Evolutionary conservation across 2,797 vertebrate species (phyloP).

Genomic region (Sebastes steindachneri): DNA sequence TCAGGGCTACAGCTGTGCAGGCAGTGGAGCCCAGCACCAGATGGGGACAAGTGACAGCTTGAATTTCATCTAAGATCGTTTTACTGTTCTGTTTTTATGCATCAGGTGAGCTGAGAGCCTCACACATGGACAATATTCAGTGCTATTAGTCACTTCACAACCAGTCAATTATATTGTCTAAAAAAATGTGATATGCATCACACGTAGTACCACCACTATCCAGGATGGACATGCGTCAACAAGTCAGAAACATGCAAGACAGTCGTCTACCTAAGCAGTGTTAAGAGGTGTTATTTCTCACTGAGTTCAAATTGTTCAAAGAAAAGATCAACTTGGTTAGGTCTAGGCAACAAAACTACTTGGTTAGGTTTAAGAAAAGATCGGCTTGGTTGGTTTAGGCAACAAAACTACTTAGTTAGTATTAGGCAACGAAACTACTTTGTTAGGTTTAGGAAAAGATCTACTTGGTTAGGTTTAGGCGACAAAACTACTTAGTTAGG

Average conservation of each 20-base stretch:
- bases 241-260: not conserved
- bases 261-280: not conserved
- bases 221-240: not conserved
- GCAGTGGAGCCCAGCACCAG: not conserved
- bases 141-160: not conserved
- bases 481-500: no score
- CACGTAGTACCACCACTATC: not conserved
- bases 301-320: not conserved
- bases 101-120: not conserved
- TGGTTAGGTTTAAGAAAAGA: no score
- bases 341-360: no score
- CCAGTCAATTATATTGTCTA: not conserved
- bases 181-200: not conserved
- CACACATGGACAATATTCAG: not conserved
- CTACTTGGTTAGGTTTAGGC: no score
- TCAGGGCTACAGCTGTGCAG: constrained; percentile 5
- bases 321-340: no score
- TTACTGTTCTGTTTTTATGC: not conserved
- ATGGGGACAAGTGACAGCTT: constrained; percentile 8
- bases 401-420: no score
- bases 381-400: no score
- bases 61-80: constrained; percentile 12
- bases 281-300: not conserved
- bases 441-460: no score
- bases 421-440: no score